Base-by-base conservation (phyloP, 1,140 invertebrate species). In the Neotoxoptera formosana region DNA sequence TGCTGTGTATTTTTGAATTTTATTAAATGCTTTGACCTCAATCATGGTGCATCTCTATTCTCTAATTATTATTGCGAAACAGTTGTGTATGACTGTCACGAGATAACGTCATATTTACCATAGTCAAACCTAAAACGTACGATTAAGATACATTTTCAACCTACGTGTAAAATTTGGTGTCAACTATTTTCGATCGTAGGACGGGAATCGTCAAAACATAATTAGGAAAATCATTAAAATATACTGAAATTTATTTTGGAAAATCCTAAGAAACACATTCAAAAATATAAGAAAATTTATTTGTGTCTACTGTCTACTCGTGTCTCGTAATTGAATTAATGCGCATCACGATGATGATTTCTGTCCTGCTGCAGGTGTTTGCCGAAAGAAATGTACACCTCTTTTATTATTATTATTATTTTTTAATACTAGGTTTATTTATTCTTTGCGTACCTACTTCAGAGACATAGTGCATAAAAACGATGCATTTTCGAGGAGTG, bases 391-490 rank as follows among this genome's bases (percentile, higher is more conserved):
- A 30, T 48, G 20, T 30, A n/a, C 45, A 47, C 30, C 47, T 4
- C 20, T 23, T 51, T 45, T 86, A 45, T 86, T 23, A 36, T 81
- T 41, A 84, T 53, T 48, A 51, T 51, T 20, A 17, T 88, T 88
- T 88, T 89, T 53, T 89, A 53, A 89, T 53, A 53, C n/a, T 21
- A 8, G 1, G 9, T 89, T 89, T 89, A 53, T 89, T 89, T 89
- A 53, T 51, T 45, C 87, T 48, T 53, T n/a, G 1, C 45, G 14
- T 45, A 47, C 23, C 36, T 47, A 56, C 51, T 89, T 89, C 87
- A 89, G 41, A 36, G 51, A 14, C 47, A 36, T 34, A 89, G 48
- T 89, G 87, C 87, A 89, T 89, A 89, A 87, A 86, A 89, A 89
- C 47, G 87, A 89, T 53, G 48, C n/a, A 9, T 25, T 89, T 25